These are phyloP conservation scores for Pteromalus puparum DNA, from an alignment of 1,140 invertebrate species.

Conservation along the genomic window DNA sequence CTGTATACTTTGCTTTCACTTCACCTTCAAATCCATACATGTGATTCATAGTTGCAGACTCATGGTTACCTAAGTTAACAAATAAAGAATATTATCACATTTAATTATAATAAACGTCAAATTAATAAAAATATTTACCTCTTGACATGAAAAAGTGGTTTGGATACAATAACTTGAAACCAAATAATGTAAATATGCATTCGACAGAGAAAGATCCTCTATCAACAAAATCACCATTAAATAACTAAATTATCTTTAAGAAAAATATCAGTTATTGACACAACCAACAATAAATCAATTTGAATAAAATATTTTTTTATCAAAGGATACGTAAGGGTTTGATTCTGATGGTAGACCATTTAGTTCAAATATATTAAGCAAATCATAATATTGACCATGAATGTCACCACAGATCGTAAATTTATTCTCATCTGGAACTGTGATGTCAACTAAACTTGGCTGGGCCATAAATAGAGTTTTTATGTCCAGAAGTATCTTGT, in stretches of 20 bases:
- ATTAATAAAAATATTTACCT: slow-evolving; percentile 79
- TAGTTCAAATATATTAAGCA: slow-evolving; percentile 98
- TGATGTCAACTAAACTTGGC: slow-evolving; percentile 93
- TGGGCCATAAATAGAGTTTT: slow-evolving; percentile 89
- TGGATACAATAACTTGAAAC: slow-evolving; percentile 97
- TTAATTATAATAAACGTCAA: slow-evolving; percentile 24
- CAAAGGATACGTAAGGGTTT: slow-evolving; percentile 94
- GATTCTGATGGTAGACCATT: slow-evolving; percentile 96
- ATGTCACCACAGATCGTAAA: slow-evolving; percentile 99
- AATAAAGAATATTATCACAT: slow-evolving; percentile 23
- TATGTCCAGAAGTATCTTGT: slow-evolving; percentile 96
- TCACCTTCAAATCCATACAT: slow-evolving; percentile 99
- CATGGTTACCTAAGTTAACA: slow-evolving; percentile 90
- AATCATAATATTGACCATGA: slow-evolving; percentile 99
- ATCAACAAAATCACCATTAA: slow-evolving; percentile 99
- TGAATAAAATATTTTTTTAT: slow-evolving; percentile 45
- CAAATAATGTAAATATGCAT: slow-evolving; percentile 98
- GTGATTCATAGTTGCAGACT: slow-evolving; percentile 98
- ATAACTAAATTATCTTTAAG: slow-evolving; percentile 80
- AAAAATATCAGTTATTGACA: slow-evolving; percentile 42
- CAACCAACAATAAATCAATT: slow-evolving; percentile 43
- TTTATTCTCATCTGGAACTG: slow-evolving; percentile 90
- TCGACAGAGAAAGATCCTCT: slow-evolving; percentile 99
- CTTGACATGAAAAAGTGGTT: slow-evolving; percentile 98
- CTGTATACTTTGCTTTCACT: slow-evolving; percentile 95